These are phyloP conservation scores for Ptychadena robeensis DNA, from an alignment of 2,797 vertebrate genomes.

Conservation along the genomic window DNA sequence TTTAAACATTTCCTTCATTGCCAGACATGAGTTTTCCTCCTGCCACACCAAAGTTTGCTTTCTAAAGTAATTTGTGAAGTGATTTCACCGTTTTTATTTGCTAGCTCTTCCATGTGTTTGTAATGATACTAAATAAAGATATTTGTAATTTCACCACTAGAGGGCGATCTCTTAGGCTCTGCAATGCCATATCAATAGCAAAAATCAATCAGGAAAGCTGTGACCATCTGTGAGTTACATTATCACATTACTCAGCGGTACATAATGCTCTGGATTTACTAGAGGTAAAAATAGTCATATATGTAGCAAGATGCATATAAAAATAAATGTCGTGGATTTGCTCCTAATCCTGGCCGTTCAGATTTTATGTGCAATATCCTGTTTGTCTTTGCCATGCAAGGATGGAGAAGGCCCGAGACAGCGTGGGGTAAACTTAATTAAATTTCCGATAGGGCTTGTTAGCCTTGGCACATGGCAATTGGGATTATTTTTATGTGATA, in stretches of 20 bases:
- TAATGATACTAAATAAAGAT: too few species aligned
- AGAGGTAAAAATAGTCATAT: slow-evolving; percentile 30
- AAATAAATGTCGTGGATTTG: slow-evolving; percentile 33
- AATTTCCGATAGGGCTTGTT: slow-evolving; percentile 51
- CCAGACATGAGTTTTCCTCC: too few species aligned
- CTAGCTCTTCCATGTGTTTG: too few species aligned
- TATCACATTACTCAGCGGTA: background rate
- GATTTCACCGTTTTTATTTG: too few species aligned
- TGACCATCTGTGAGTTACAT: slow-evolving; percentile 3
- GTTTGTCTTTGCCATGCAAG: slow-evolving; percentile 27
- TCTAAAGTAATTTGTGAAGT: too few species aligned
- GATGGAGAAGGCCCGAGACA: slow-evolving; percentile 16
- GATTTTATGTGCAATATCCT: slow-evolving; percentile 43
- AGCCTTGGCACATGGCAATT: slow-evolving; percentile 46
- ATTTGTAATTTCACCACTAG: background rate
- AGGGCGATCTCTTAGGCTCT: background rate
- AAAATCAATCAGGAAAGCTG: background rate
- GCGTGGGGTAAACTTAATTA: slow-evolving; percentile 56
- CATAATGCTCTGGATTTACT: slow-evolving; percentile 7
- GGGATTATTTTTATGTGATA: slow-evolving; percentile 27
- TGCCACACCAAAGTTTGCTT: too few species aligned
- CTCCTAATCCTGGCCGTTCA: slow-evolving; percentile 36
- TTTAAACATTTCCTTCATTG: too few species aligned
- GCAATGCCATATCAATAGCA: background rate
- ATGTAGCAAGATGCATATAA: background rate